These are phyloP conservation scores for Malurus elegans DNA, from an alignment of 2,113 vertebrate species.

Conservation along the genomic window DNA sequence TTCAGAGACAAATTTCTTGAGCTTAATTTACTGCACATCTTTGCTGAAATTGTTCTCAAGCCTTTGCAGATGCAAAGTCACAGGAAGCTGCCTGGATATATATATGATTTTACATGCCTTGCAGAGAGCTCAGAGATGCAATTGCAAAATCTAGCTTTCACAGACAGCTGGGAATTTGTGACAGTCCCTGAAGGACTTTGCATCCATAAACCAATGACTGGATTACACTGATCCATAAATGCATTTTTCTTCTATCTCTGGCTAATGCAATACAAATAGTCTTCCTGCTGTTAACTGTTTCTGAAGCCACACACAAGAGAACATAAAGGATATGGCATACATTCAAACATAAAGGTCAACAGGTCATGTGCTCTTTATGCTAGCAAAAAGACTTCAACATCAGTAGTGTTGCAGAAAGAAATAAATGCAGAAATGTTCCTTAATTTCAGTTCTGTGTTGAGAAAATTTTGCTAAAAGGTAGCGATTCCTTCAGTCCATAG, in stretches of 20 bases:
- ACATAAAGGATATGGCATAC: background rate
- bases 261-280: slow-evolving; percentile 45
- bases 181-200: slow-evolving; percentile 36
- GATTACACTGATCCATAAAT: slow-evolving; percentile 59
- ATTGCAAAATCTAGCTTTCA: slow-evolving; percentile 3
- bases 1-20: slow-evolving; percentile 3
- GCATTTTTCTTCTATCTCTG: slow-evolving; percentile 47
- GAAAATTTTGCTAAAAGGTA: background rate
- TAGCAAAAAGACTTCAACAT: background rate
- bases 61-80: background rate
- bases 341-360: background rate
- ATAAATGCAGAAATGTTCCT: background rate
- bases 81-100: background rate
- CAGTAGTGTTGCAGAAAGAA: background rate
- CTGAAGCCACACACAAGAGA: slow-evolving; percentile 4
- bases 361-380: background rate
- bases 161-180: slow-evolving; percentile 28
- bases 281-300: slow-evolving; percentile 60
- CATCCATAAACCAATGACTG: slow-evolving; percentile 44
- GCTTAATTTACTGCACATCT: slow-evolving; percentile 28
- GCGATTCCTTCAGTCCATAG: background rate
- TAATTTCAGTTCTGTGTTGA: background rate
- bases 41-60: slow-evolving; percentile 30
- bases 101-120: background rate
- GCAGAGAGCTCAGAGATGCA: slow-evolving; percentile 20